A percentile compares a stretch with the other conserved stretches of the same genome.
Evolutionary conservation across 2,113 vertebrate species (phyloP).

Genomic region (Haplochromis vanheusdeni): DNA sequence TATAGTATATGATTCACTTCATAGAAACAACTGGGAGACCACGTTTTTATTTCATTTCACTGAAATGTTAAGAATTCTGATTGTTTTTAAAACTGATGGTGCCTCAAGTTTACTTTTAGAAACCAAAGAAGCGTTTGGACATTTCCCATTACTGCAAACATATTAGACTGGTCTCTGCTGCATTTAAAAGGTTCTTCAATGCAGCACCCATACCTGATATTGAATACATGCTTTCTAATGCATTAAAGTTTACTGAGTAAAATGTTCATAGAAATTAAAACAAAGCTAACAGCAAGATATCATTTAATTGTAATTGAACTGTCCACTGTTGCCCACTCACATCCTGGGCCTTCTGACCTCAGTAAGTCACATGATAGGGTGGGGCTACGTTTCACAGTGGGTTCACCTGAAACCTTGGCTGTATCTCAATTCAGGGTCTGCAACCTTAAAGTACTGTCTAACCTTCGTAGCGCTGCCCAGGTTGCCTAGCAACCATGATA

Average conservation of each 20-base stretch:
- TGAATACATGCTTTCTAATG: accelerated
- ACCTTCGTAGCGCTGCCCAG: accelerated
- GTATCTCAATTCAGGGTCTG: background rate
- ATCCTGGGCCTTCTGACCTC: background rate
- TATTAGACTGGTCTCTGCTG: background rate
- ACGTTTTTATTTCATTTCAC: accelerated
- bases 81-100: background rate
- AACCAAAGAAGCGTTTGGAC: accelerated
- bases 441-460: background rate
- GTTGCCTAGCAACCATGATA: background rate
- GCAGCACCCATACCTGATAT: accelerated
- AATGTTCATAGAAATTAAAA: background rate
- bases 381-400: background rate
- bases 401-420: background rate
- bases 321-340: background rate
- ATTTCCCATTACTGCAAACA: background rate
- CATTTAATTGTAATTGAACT: background rate
- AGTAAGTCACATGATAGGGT: background rate
- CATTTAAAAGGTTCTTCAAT: background rate
- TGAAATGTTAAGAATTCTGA: background rate
- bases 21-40: background rate
- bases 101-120: background rate
- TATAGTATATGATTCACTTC: accelerated
- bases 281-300: background rate
- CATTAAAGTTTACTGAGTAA: background rate